Base-by-base conservation (phyloP, 2,113 vertebrate genomes). In the Serinus canaria region DNA sequence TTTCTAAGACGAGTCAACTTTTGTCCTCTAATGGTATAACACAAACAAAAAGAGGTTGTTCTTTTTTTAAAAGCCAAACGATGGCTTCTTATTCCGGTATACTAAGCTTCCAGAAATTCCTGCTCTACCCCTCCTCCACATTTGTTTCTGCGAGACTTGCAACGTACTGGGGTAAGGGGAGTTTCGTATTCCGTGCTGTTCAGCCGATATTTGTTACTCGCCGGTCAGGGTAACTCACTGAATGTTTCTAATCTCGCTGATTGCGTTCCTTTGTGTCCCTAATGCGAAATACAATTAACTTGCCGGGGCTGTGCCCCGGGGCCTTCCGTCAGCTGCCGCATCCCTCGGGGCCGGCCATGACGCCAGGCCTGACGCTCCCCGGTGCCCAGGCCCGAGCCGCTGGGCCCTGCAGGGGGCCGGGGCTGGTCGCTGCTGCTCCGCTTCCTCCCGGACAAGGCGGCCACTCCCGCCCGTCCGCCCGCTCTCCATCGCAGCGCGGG, bases 81-180 rank as follows among this genome's bases (percentile, higher is more conserved):
- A 5, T n/a, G 18, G 28, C 21, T 41, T 44, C 16, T 37, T 25
- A 23, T 8, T 41, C n/a, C 13, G 21, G 7, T 19, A 7, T 25
- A 21, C 5, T 3, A 68, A 43, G 4, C 6, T 19, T 31, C 53
- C 37, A 14, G 15, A 13, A 52, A 14, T 25, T 30, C 25, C 55
- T 46, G 55, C 35, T 49, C 20, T 23, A 27, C 28, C 28, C 23
- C 21, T 47, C 28, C 33, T n/a, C 37, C 43, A 14, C 28, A 13
- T 30, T 43, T 20, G 15, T 19, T 47, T 59, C 62, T 56, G 46
- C 13, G 17, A 66, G 19, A 35, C 5, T 23, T 23, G 46, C 18
- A 41, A 2, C 9, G 5, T 5, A 3, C 11, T 1, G 27, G 22
- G 7, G 5, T 0, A 35, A 25, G 7, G 6, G 13, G 4, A 10